Percentiles rank a stretch among this genome's conserved stretches.
These are phyloP conservation scores for Heterochromis multidens DNA, from an alignment of 2,113 vertebrate genomes.

Conservation along the genomic window DNA sequence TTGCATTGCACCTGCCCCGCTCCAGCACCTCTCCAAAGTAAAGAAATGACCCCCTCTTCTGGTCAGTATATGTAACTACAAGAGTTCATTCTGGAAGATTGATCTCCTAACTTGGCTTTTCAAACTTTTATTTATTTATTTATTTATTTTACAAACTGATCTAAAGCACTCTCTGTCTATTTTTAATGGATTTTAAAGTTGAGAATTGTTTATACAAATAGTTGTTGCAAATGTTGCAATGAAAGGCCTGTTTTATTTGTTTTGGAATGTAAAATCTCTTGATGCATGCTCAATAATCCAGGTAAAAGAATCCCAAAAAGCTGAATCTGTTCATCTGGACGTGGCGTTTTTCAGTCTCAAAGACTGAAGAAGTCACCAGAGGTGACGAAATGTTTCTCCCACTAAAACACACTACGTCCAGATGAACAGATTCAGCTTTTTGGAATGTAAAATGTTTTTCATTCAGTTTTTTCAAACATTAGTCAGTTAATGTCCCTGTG, in stretches of 20 bases:
- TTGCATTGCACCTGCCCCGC: slow-evolving; percentile 27
- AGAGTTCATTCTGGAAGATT: too few relatives aligned
- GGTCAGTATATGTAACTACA: slow-evolving; percentile 35
- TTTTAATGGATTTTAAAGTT: neutral
- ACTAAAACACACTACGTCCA: too few relatives aligned
- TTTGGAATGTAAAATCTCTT: too few relatives aligned
- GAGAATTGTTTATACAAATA: neutral
- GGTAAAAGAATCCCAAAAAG: too few relatives aligned
- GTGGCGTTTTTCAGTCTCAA: too few relatives aligned
- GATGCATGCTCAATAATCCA: too few relatives aligned
- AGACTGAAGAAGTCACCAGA: too few relatives aligned
- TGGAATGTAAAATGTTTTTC: too few relatives aligned
- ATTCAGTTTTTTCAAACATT: too few relatives aligned
- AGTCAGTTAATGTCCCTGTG: neutral
- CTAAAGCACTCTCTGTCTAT: neutral
- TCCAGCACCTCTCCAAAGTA: neutral
- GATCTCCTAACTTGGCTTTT: neutral
- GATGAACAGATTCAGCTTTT: too few relatives aligned
- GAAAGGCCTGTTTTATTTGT: neutral
- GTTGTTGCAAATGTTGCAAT: neutral
- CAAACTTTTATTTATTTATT: neutral
- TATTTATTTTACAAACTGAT: neutral
- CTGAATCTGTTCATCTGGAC: too few relatives aligned
- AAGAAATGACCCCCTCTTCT: slow-evolving; percentile 43
- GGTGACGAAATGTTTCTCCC: too few relatives aligned